phyloP scores from a whole-genome alignment of 64 coral and sea anemone species.

The Catalaphyllia jardinei region DNA sequence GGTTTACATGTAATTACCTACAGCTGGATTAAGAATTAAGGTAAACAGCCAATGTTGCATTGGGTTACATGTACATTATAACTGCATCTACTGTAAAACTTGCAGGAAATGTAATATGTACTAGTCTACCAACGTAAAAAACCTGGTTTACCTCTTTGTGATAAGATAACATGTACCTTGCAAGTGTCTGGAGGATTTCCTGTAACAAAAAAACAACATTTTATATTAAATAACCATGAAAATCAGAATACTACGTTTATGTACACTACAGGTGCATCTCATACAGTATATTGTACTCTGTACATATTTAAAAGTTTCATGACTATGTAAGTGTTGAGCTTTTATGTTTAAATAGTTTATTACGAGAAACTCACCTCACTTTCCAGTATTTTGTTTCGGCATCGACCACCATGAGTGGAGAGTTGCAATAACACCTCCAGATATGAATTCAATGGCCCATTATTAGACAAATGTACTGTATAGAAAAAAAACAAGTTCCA shows the following conservation, averaged over 20 bases:
- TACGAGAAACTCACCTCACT: conserved; percentile 34
- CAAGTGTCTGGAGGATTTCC: conserved; percentile 64
- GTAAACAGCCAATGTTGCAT: too few species aligned
- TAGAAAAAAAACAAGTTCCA: background rate
- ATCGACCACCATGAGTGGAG: conserved; percentile 55
- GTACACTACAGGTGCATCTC: too few species aligned
- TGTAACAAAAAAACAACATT: background rate
- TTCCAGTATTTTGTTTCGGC: conserved; percentile 50
- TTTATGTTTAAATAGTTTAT: background rate
- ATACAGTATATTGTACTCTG: too few species aligned
- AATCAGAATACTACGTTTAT: too few species aligned
- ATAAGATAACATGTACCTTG: conserved; percentile 61
- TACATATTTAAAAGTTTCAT: too few species aligned
- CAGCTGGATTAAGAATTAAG: too few species aligned
- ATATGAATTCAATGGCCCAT: conserved; percentile 34
- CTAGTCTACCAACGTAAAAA: background rate
- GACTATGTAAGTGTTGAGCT: too few species aligned
- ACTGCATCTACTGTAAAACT: background rate
- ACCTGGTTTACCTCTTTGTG: conserved; percentile 62
- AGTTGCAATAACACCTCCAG: conserved; percentile 57
- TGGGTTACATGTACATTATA: too few species aligned
- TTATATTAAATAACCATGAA: background rate
- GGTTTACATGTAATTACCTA: too few species aligned
- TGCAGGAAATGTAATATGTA: background rate
- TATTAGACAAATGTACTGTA: conserved; percentile 45